Conservation (phyloP, 2,888 invertebrate species). For the Tetramorium bicarinatum region DNA sequence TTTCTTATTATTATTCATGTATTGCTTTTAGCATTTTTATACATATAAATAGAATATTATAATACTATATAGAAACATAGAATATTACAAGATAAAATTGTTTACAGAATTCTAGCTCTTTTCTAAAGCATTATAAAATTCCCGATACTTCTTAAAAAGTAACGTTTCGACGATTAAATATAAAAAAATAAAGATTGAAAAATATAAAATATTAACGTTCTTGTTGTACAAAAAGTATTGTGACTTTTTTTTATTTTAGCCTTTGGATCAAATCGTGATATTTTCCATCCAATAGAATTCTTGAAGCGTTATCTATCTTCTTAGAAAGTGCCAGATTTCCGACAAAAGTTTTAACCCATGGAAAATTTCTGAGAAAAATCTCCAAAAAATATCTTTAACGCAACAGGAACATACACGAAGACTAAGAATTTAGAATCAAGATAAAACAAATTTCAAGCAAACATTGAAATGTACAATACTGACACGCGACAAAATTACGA, state of each 20-base stretch:
- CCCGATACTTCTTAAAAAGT: neutral
- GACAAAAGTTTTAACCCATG: neutral
- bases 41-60: neutral
- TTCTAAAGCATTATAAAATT: neutral
- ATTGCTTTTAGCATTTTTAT: neutral
- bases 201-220: neutral
- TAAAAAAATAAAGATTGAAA: neutral
- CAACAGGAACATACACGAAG: neutral
- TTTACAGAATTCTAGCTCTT: neutral
- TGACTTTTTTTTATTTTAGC: neutral
- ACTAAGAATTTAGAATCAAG: neutral
- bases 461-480: neutral
- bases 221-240: neutral
- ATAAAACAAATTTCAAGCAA: neutral
- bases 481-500: constrained; percentile 1
- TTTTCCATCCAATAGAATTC: neutral
- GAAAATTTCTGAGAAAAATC: neutral
- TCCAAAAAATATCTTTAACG: neutral
- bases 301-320: neutral
- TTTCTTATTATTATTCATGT: no score
- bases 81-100: neutral
- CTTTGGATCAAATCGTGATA: neutral
- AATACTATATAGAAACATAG: no score
- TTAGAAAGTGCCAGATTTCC: neutral
- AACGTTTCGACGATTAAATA: neutral